Conservation (phyloP, 2,113 vertebrate genomes). For the Dolichallabes microphthalmus region DNA sequence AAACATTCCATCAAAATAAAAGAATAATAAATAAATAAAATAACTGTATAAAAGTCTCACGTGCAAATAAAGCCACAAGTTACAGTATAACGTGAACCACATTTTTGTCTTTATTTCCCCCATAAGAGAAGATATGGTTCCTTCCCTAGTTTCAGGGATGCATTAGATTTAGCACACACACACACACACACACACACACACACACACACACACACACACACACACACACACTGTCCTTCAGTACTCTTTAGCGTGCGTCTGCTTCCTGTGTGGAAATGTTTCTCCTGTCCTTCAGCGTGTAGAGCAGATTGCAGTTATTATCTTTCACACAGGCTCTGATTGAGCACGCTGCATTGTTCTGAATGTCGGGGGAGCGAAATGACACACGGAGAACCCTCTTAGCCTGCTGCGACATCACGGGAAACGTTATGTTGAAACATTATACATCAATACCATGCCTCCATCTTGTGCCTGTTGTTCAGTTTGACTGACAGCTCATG, state of each 20-base stretch:
- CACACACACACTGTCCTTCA: neutral
- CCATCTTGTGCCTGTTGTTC: slow-evolving; percentile 72
- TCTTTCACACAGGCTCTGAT: slow-evolving; percentile 42
- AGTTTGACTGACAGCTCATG: slow-evolving; percentile 73
- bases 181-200: slow-evolving; percentile 8
- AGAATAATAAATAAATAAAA: neutral
- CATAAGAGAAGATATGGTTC: neutral
- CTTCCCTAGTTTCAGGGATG: neutral
- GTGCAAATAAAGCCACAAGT: neutral
- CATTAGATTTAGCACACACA: neutral
- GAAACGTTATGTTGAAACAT: slow-evolving; percentile 70
- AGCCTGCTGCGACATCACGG: slow-evolving; percentile 58
- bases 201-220: slow-evolving; percentile 23
- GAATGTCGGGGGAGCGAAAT: slow-evolving; percentile 59
- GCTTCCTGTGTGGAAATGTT: slow-evolving; percentile 17
- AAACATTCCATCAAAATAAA: too few species aligned
- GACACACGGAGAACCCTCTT: slow-evolving; percentile 46
- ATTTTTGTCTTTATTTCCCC: neutral
- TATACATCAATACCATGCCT: slow-evolving; percentile 69
- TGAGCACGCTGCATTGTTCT: slow-evolving; percentile 47
- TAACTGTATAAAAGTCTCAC: neutral
- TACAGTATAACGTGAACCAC: neutral
- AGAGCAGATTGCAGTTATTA: slow-evolving; percentile 40
- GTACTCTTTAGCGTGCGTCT: neutral
- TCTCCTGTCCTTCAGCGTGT: slow-evolving; percentile 31